These are phyloP conservation scores for Pammene fasciana DNA, from an alignment of 2,888 invertebrate genomes.

Conservation along the genomic window DNA sequence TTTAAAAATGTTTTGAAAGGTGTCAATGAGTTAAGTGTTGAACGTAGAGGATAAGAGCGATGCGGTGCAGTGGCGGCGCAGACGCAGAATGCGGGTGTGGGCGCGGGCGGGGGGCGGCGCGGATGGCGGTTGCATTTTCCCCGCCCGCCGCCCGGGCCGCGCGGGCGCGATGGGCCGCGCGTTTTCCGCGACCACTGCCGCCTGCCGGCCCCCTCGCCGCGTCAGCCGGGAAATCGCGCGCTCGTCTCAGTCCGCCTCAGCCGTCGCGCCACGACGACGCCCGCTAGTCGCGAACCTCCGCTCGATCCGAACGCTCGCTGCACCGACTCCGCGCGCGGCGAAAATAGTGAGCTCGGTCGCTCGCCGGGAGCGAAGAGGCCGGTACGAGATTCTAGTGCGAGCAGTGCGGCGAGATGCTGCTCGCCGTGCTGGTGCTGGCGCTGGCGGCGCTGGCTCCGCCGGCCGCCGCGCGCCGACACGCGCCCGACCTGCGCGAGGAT, in stretches of 20 bases:
- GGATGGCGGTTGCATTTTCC: slow-evolving; percentile 70
- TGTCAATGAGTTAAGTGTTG: slow-evolving; percentile 24
- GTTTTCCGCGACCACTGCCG: slow-evolving; percentile 78
- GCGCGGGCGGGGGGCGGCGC: slow-evolving; percentile 48
- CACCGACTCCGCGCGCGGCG: slow-evolving; percentile 66
- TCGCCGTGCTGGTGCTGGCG: slow-evolving; percentile 65
- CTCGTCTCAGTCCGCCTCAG: slow-evolving; percentile 78
- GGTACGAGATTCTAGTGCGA: slow-evolving; percentile 59
- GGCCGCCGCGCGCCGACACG: slow-evolving; percentile 80
- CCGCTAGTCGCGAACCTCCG: slow-evolving; percentile 66
- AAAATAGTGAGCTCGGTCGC: slow-evolving; percentile 73
- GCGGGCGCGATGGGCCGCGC: slow-evolving; percentile 63
- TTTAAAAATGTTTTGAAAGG: neutral
- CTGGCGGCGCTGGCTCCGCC: slow-evolving; percentile 69
- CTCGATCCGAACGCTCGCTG: slow-evolving; percentile 56
- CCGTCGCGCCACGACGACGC: slow-evolving; percentile 77
- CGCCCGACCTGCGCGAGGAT: slow-evolving; percentile 86
- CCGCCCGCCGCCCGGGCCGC: slow-evolving; percentile 77
- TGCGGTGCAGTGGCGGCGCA: slow-evolving; percentile 44
- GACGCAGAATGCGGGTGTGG: slow-evolving; percentile 40
- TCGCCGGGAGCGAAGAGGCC: slow-evolving; percentile 67
- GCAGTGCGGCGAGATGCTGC: slow-evolving; percentile 69
- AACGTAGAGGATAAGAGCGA: slow-evolving; percentile 35
- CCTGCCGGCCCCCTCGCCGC: slow-evolving; percentile 70
- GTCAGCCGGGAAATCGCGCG: slow-evolving; percentile 78